phyloP scores from a whole-genome alignment of 64 coral and sea anemone species.

The Platygyra sinensis region DNA sequence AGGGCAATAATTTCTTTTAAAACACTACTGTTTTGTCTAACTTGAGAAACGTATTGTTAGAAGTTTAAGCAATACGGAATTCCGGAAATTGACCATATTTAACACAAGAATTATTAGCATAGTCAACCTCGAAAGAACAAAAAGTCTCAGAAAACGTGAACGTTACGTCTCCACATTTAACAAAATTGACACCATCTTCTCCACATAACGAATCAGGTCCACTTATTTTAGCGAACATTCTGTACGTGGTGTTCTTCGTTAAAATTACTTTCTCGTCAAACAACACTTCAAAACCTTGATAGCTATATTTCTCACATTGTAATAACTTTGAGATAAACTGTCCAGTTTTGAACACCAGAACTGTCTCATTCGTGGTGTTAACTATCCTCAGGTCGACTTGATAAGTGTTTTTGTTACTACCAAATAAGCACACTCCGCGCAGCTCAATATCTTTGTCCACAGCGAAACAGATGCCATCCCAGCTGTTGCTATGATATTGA shows the following conservation, averaged over 20 bases:
- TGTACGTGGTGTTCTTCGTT: neutral
- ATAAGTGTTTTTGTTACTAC: neutral
- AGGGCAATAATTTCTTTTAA: too few relatives aligned
- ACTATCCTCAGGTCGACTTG: neutral
- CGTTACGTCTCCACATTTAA: neutral
- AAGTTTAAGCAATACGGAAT: too few relatives aligned
- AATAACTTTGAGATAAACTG: neutral
- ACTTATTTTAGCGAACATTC: neutral
- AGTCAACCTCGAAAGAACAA: too few relatives aligned
- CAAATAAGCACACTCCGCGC: neutral
- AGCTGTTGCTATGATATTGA: neutral
- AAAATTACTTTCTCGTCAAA: neutral
- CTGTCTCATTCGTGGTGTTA: rapidly evolving
- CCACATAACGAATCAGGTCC: neutral
- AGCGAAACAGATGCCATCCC: neutral
- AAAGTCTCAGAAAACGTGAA: too few relatives aligned
- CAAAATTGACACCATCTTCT: neutral
- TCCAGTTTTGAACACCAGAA: neutral
- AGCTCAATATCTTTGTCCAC: slow-evolving; percentile 8
- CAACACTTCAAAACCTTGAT: neutral
- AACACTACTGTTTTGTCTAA: too few relatives aligned
- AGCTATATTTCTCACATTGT: neutral
- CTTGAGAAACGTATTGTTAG: too few relatives aligned
- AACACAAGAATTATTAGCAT: too few relatives aligned
- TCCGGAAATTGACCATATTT: too few relatives aligned